A percentile compares a stretch with the other conserved stretches of the same genome.
Evolutionary conservation across 2,888 invertebrate genomes (phyloP).

Genomic region (Drosophila ustulata): DNA sequence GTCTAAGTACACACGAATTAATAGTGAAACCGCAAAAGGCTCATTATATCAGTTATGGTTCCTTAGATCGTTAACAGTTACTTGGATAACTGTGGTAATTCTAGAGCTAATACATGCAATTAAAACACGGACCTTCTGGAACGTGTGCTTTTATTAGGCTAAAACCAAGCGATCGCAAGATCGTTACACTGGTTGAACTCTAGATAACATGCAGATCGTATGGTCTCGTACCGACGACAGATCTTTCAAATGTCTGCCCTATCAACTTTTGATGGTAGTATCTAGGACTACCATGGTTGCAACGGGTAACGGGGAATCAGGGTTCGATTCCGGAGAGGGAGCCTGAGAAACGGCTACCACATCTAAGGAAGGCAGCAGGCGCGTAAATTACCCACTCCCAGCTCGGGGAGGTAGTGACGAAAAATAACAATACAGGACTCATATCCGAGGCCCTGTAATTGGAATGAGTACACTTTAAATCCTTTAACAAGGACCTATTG

Average conservation of each 20-base stretch:
- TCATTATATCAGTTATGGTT: conserved; percentile 57
- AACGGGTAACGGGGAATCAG: conserved; percentile 91
- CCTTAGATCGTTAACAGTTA: conserved; percentile 52
- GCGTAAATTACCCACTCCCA: conserved; percentile 22
- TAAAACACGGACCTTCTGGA: too few species aligned
- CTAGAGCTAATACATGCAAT: conserved; percentile 42
- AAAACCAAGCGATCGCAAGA: too few species aligned
- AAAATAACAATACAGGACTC: too few species aligned
- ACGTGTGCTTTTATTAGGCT: conserved; percentile 45
- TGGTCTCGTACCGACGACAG: conserved; percentile 86
- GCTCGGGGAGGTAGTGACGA: conserved; percentile 82
- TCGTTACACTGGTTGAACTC: conserved; percentile 46
- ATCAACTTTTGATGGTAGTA: conserved; percentile 87
- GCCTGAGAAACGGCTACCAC: conserved; percentile 88
- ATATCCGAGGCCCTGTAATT: too few species aligned
- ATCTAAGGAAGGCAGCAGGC: conserved; percentile 89
- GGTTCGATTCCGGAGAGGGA: conserved; percentile 89
- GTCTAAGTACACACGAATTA: conserved; percentile 43
- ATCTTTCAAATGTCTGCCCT: conserved; percentile 89
- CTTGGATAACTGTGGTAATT: conserved; percentile 61
- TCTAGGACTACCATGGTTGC: conserved; percentile 89
- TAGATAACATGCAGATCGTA: conserved; percentile 48
- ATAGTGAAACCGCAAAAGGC: conserved; percentile 59
- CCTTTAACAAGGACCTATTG: conserved; percentile 36
- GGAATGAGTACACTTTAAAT: conserved; percentile 84